Conservation (phyloP, 2,113 vertebrate genomes). For the Galbula dea region DNA sequence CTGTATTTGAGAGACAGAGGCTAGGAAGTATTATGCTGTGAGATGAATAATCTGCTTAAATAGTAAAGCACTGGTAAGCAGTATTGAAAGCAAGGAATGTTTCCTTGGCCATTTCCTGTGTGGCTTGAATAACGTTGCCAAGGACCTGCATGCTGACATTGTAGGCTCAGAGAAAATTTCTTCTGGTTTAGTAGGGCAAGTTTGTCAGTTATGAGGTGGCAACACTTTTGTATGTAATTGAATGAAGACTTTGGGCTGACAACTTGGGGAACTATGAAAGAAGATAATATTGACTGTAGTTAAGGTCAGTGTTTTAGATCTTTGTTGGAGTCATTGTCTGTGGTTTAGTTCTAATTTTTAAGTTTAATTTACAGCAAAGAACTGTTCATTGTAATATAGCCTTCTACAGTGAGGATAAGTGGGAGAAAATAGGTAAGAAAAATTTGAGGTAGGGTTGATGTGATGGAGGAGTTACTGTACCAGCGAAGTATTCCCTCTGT, state of each 20-base stretch:
- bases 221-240: background rate
- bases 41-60: conserved; percentile 59
- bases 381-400: background rate
- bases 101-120: conserved; percentile 13
- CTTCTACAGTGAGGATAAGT: background rate
- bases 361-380: background rate
- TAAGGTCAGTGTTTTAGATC: background rate
- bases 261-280: background rate
- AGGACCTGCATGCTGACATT: background rate
- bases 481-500: background rate
- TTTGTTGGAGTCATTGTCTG: background rate
- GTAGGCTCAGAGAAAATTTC: background rate
- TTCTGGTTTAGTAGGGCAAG: background rate
- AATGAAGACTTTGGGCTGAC: background rate
- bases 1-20: conserved; percentile 10
- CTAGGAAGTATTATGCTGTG: conserved; percentile 5
- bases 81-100: background rate
- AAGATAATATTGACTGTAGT: background rate
- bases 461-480: background rate
- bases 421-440: background rate
- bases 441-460: background rate
- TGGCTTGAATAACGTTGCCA: background rate
- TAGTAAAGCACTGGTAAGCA: background rate
- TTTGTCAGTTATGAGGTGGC: background rate
- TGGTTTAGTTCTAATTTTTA: background rate